These are phyloP conservation scores for Clistopyga incitator DNA, from an alignment of 2,888 invertebrate genomes.

Conservation along the genomic window DNA sequence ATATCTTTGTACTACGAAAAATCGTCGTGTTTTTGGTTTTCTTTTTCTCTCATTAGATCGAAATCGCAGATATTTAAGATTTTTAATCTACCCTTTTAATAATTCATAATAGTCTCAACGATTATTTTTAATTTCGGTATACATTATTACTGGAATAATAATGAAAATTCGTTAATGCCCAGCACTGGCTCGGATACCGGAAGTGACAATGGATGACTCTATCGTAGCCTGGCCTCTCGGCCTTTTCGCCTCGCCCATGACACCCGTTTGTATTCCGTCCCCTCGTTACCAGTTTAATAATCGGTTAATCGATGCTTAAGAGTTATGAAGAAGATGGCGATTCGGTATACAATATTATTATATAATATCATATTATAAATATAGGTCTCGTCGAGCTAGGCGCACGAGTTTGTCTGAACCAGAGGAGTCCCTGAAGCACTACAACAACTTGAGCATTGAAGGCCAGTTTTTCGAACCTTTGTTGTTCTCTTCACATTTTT, in stretches of 20 bases:
- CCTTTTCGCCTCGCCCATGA: neutral
- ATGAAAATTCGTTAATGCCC: neutral
- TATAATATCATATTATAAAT: slow-evolving; percentile 19
- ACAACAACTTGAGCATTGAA: slow-evolving; percentile 26
- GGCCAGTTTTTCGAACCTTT: slow-evolving; percentile 11
- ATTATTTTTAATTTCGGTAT: neutral
- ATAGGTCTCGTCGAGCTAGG: neutral
- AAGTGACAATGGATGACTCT: neutral
- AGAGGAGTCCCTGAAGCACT: slow-evolving; percentile 1
- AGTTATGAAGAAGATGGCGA: neutral
- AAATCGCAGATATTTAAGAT: neutral
- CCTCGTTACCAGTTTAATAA: neutral
- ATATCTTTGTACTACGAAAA: neutral
- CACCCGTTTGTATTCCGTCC: neutral
- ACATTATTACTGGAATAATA: neutral
- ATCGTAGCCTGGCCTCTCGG: neutral
- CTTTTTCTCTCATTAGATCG: neutral
- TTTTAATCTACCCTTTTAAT: no score
- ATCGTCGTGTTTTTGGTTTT: no score
- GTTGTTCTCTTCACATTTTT: neutral
- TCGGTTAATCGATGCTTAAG: neutral
- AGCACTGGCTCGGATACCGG: neutral
- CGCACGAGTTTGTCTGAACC: neutral
- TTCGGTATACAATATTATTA: slow-evolving; percentile 12
- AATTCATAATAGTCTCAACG: neutral